These are phyloP conservation scores for Punctoribates punctum DNA, from an alignment of 2,888 invertebrate genomes.

Conservation along the genomic window DNA sequence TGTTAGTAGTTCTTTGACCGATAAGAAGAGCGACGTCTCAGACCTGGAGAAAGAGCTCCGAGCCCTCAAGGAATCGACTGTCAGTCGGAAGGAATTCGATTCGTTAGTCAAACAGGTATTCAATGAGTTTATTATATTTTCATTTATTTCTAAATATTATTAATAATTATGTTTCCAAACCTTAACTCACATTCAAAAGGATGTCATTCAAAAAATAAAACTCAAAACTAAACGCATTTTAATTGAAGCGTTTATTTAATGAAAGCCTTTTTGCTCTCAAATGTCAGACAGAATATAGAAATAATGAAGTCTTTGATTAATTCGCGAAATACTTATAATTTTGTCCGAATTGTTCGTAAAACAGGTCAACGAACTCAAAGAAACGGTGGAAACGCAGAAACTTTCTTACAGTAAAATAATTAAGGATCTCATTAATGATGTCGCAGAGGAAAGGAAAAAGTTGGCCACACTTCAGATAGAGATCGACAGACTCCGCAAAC, in stretches of 20 bases:
- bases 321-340: neutral
- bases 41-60: slow-evolving; percentile 38
- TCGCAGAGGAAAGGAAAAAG: slow-evolving; percentile 54
- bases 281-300: too few relatives aligned
- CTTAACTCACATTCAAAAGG: neutral
- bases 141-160: neutral
- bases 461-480: slow-evolving; percentile 55
- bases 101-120: slow-evolving; percentile 41
- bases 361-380: slow-evolving; percentile 51
- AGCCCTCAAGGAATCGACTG: slow-evolving; percentile 18
- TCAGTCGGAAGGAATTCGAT: slow-evolving; percentile 38
- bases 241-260: neutral
- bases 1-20: neutral
- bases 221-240: neutral
- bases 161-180: neutral
- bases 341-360: neutral
- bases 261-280: neutral
- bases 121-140: neutral
- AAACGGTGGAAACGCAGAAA: slow-evolving; percentile 46
- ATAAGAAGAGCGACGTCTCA: slow-evolving; percentile 13
- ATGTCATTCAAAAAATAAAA: too few relatives aligned
- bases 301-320: neutral
- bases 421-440: slow-evolving; percentile 49
- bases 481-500: slow-evolving; percentile 53
- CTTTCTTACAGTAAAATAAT: slow-evolving; percentile 45